These are phyloP conservation scores for Emydura subglobosa DNA, from an alignment of 2,113 vertebrate species.

Conservation along the genomic window DNA sequence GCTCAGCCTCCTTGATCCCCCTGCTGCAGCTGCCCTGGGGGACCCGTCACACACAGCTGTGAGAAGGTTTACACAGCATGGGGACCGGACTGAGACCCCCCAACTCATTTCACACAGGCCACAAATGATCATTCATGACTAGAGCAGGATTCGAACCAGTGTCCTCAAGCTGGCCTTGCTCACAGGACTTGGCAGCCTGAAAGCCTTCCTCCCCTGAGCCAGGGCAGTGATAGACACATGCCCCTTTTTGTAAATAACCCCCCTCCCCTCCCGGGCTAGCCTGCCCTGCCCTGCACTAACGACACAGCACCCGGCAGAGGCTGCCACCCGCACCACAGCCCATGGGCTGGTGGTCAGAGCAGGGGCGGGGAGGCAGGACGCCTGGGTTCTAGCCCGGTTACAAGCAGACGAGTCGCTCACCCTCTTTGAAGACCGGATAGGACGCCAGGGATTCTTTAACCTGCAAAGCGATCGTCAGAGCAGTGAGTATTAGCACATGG, in stretches of 20 bases:
- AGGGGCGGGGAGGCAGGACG: fast-evolving
- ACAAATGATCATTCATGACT: not conserved
- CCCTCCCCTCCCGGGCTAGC: fast-evolving
- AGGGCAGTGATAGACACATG: not conserved
- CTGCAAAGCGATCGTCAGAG: slow-evolving; percentile 74
- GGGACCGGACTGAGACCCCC: not conserved
- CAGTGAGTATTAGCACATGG: not conserved
- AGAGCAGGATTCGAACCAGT: not conserved
- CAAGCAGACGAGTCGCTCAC: slow-evolving; percentile 73
- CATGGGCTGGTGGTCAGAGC: fast-evolving
- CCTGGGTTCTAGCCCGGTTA: not conserved
- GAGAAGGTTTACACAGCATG: not conserved
- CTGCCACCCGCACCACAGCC: not conserved
- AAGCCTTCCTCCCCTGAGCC: not conserved
- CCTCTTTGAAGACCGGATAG: slow-evolving; percentile 84
- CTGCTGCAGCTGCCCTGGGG: not conserved
- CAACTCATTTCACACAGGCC: not conserved
- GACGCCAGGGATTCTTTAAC: slow-evolving; percentile 68
- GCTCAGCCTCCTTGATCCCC: not conserved
- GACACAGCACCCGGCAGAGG: not conserved
- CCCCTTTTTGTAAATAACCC: not conserved
- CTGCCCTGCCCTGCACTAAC: fast-evolving
- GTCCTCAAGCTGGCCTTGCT: fast-evolving
- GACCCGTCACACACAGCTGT: not conserved
- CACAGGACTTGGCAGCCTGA: not conserved